Evolutionary conservation across 1,140 invertebrate species (phyloP), one percentile per base, ranked within the genome.

Genomic region (Mamestra configurata): DNA sequence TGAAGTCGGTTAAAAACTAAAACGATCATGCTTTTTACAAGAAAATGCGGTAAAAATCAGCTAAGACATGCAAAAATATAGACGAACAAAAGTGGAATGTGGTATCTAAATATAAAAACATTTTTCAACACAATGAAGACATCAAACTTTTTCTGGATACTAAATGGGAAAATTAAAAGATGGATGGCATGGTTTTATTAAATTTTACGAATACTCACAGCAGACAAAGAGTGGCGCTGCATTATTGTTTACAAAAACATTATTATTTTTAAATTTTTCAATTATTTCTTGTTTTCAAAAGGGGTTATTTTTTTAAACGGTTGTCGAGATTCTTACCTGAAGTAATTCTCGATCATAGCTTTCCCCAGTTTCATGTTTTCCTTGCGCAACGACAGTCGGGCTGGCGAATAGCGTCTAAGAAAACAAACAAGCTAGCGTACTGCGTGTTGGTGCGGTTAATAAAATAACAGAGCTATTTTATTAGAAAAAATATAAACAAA

Each of bases 351-450:
- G 93, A 97, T 96, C 84, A 97, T 96, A 90, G 97, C 97, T 86
- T 96, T 96, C 84, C 96, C 96, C 87, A 97, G 95, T 95, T 97
- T 97, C 93, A 97, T 96, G 85, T 97, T 96, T 95, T 96, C 96
- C 95, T 97, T 97, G 89, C 97, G 96, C 91, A 98, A 96, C 90
- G 97, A 97, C 91, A 97, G 96, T 90, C 97, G 96, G 95, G 96
- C 96, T 84, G 97, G 97, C 95, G 97, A 97, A 96, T 97, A 97
- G 90, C 97, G 97, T 96, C 97, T 97, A 97, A 95, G 95, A 95
- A 94, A 96, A 96, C 92, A 96, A 94, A 95, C 88, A 90, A 78
- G 85, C 91, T 88, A 91, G 87, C 88, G 76, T 82, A 89, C 84
- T 90, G 82, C 82, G 77, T 85, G 82, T 80, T 66, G 79, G 84